Evolutionary conservation across 2,113 vertebrate genomes (phyloP).

Genomic region (Salvelinus sp.): DNA sequence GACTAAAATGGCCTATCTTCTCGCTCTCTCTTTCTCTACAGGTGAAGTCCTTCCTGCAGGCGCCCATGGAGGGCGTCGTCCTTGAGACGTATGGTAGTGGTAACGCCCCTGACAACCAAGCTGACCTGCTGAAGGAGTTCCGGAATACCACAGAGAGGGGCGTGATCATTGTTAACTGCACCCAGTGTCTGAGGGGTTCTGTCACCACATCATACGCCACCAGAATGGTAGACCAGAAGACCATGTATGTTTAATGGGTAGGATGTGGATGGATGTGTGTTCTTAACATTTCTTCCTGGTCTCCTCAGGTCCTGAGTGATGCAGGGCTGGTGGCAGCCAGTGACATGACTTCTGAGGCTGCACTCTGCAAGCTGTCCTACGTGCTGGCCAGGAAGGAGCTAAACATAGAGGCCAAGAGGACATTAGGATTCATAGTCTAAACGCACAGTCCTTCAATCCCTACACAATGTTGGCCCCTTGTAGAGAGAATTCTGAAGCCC

Average conservation of each 20-base stretch:
- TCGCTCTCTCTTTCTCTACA: constrained; percentile 41
- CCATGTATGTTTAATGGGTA: not conserved
- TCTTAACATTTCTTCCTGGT: constrained; percentile 1
- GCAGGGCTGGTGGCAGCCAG: constrained; percentile 82
- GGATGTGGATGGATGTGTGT: not conserved
- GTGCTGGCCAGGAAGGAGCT: constrained; percentile 78
- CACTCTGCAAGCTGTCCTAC: constrained; percentile 91
- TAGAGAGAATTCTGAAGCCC: too few relatives aligned
- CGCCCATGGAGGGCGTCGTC: constrained; percentile 90
- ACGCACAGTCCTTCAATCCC: too few relatives aligned
- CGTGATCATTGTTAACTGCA: constrained; percentile 90
- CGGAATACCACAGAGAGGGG: constrained; percentile 74
- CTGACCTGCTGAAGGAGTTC: constrained; percentile 82
- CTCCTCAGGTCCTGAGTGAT: constrained; percentile 58
- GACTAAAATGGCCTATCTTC: not conserved
- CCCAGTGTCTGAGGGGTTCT: constrained; percentile 86
- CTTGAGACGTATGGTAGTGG: constrained; percentile 92
- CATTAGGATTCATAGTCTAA: constrained; percentile 70
- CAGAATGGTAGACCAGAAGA: constrained; percentile 72
- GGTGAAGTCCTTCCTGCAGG: constrained; percentile 90
- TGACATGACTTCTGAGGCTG: constrained; percentile 96
- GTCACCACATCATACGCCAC: constrained; percentile 84
- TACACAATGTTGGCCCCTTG: too few relatives aligned
- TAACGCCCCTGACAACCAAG: constrained; percentile 87
- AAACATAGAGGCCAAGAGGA: constrained; percentile 70